These are phyloP conservation scores for Cordilura impudica DNA, from an alignment of 2,888 invertebrate species.

Conservation along the genomic window DNA sequence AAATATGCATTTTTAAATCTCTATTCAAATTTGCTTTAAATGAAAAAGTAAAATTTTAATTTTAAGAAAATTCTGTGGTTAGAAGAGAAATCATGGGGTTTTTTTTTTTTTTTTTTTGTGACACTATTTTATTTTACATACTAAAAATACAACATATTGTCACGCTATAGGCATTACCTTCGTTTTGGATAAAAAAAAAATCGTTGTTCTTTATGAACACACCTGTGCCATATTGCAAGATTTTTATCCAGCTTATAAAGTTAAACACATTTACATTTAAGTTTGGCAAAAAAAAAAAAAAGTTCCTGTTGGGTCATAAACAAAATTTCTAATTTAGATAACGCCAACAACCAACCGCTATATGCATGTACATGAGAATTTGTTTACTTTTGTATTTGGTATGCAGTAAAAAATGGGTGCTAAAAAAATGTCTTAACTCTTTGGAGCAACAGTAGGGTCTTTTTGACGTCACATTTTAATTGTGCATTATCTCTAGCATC, in stretches of 20 bases:
- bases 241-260: background rate
- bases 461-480: no score
- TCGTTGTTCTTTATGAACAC: background rate
- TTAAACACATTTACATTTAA: background rate
- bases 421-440: no score
- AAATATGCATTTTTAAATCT: no score
- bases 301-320: slow-evolving; percentile 5
- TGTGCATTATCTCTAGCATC: no score
- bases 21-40: background rate
- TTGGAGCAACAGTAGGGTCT: no score
- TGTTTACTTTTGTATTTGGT: background rate
- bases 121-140: no score
- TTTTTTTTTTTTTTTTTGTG: no score
- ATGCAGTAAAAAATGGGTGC: no score
- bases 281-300: background rate
- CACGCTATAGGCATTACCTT: background rate
- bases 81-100: background rate
- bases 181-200: background rate
- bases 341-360: background rate
- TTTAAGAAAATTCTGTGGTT: background rate
- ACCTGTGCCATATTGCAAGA: background rate
- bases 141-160: background rate
- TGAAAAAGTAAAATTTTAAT: background rate
- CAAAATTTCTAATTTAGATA: background rate
- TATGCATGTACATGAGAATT: background rate